phyloP scores from a whole-genome alignment of 2,113 vertebrate species.

The Carassius gibelio region DNA sequence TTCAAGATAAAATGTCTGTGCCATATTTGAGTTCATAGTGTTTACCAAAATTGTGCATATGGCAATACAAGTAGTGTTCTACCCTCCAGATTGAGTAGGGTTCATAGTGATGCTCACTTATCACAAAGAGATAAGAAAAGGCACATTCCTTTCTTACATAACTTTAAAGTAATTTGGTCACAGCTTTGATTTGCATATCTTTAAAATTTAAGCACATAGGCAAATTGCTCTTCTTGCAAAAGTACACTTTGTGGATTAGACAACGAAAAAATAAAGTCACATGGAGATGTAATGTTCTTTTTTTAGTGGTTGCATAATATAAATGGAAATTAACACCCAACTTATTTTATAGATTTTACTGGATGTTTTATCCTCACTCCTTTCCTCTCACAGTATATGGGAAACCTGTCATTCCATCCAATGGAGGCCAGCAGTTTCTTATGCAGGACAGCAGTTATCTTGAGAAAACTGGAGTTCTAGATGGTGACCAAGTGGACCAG shows the following conservation, averaged over 20 bases:
- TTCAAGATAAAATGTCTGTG: too few species aligned
- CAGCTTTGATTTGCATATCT: background rate
- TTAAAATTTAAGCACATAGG: background rate
- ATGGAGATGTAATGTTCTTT: background rate
- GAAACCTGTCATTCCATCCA: conserved; percentile 83
- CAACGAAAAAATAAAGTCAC: background rate
- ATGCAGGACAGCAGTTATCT: conserved; percentile 67
- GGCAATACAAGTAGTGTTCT: background rate
- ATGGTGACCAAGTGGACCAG: conserved; percentile 65
- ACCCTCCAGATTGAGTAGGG: background rate
- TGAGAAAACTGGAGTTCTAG: conserved; percentile 66
- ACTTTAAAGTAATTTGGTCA: background rate
- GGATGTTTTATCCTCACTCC: background rate
- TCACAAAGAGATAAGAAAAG: background rate
- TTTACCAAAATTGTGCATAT: background rate
- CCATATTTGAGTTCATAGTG: too few species aligned
- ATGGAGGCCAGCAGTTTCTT: conserved; percentile 62
- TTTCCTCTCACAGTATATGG: conserved; percentile 80
- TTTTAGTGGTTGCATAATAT: background rate
- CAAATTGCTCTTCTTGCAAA: background rate
- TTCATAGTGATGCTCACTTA: background rate
- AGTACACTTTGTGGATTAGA: background rate
- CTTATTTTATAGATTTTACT: background rate
- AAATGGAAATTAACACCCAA: background rate
- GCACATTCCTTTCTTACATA: background rate